Evolutionary conservation across 2,888 invertebrate genomes (phyloP).

Genomic region (Amphiduros pacificus): DNA sequence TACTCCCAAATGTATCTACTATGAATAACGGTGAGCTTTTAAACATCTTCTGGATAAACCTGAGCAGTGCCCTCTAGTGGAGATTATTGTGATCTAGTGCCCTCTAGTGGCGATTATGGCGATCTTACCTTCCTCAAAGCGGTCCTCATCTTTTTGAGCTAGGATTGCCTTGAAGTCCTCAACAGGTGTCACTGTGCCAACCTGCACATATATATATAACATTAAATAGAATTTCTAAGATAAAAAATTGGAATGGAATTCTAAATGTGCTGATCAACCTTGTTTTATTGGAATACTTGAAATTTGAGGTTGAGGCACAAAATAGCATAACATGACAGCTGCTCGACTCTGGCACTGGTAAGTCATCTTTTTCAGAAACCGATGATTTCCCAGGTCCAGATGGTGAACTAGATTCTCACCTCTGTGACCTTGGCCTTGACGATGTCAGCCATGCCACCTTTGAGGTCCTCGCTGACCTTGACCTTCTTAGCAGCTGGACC

Average conservation of each 20-base stretch:
- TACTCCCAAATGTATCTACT: too few relatives aligned
- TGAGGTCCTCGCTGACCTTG: slow-evolving; percentile 42
- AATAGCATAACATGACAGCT: too few relatives aligned
- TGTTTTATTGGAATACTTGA: too few relatives aligned
- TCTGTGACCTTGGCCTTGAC: slow-evolving; percentile 49
- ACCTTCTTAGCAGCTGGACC: slow-evolving; percentile 45
- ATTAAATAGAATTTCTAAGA: neutral
- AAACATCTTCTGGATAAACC: too few relatives aligned
- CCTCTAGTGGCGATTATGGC: too few relatives aligned
- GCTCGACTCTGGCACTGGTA: too few relatives aligned
- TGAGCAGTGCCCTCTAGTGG: too few relatives aligned
- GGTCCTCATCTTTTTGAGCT: slow-evolving; percentile 47
- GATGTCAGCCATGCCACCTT: slow-evolving; percentile 47
- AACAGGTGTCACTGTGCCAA: slow-evolving; percentile 68
- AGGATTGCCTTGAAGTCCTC: slow-evolving; percentile 64
- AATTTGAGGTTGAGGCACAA: neutral
- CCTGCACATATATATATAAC: too few relatives aligned
- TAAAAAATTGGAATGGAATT: neutral
- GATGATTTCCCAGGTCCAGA: too few relatives aligned
- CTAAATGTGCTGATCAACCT: neutral
- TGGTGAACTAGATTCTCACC: slow-evolving; percentile 29
- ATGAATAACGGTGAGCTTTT: too few relatives aligned
- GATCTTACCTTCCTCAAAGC: slow-evolving; percentile 49
- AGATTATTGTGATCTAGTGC: too few relatives aligned
- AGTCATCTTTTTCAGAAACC: too few relatives aligned